These are phyloP conservation scores for Adoxophyes honmai DNA, from an alignment of 1,140 invertebrate genomes.

Conservation along the genomic window DNA sequence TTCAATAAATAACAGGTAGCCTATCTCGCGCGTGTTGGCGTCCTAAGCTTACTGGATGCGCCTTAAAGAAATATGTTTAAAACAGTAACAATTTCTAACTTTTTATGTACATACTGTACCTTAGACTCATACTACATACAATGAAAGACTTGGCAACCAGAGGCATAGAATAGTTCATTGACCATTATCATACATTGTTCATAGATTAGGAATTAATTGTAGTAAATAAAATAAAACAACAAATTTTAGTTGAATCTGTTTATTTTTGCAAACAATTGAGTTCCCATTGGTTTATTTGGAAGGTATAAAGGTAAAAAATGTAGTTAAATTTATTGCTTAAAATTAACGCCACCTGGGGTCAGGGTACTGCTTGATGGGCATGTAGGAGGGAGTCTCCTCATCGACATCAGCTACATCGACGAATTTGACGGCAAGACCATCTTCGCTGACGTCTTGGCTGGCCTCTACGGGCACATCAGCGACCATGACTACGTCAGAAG, in stretches of 20 bases:
- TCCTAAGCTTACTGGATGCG: no score
- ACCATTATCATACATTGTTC: no score
- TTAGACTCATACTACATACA: no score
- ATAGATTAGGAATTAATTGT: conserved; percentile 1
- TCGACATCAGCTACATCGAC: conserved; percentile 14
- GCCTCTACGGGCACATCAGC: background rate
- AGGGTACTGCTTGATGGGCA: conserved; percentile 12
- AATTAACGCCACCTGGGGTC: conserved; percentile 20
- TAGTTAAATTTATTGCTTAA: background rate
- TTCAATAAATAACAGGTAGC: no score
- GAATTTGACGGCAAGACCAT: conserved; percentile 17
- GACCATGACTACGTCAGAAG: no score
- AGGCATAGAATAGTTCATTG: no score
- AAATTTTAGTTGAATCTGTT: background rate
- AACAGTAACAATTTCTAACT: no score
- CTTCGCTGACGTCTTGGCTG: background rate
- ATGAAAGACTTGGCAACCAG: no score
- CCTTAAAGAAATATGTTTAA: no score
- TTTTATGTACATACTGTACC: no score
- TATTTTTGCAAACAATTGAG: background rate
- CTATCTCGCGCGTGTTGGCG: no score
- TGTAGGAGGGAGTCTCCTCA: conserved; percentile 4
- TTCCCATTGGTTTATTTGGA: background rate
- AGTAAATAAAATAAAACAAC: conserved; percentile 11
- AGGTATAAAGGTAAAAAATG: background rate